Percentiles rank a stretch among this genome's conserved stretches.
Evolutionary conservation across 2,113 vertebrate genomes (phyloP).

Genomic region (Eulacestoma nigropectus): DNA sequence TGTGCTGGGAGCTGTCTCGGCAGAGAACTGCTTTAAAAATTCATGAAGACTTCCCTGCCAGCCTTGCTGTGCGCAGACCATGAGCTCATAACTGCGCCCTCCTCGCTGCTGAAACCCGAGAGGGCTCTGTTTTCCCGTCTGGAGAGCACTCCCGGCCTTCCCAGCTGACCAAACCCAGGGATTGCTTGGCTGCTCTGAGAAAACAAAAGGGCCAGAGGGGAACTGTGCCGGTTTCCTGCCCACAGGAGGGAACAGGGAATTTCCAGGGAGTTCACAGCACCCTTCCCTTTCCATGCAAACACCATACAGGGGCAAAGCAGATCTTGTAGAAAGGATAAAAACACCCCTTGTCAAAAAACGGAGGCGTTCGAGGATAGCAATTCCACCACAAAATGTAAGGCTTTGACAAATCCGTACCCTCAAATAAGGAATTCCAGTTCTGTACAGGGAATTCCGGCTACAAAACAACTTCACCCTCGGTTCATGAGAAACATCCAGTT

Average conservation of each 20-base stretch:
- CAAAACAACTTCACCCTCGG: neutral
- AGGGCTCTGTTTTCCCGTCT: conserved; percentile 40
- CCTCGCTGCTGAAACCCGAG: conserved; percentile 66
- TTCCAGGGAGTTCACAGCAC: conserved; percentile 3
- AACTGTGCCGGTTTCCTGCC: conserved; percentile 51
- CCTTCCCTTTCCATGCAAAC: conserved; percentile 57
- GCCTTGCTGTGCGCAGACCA: conserved; percentile 27
- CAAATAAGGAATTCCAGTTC: neutral
- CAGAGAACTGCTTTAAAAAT: conserved; percentile 40
- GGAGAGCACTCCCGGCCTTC: conserved; percentile 33
- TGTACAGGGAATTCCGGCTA: conserved; percentile 59
- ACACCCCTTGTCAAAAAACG: conserved; percentile 62
- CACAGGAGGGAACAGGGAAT: neutral
- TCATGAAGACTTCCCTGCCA: conserved; percentile 7
- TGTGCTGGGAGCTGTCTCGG: neutral
- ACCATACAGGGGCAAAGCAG: conserved; percentile 45
- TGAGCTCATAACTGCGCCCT: conserved; percentile 66
- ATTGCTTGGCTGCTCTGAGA: conserved; percentile 40
- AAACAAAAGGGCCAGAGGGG: neutral
- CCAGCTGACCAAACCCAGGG: conserved; percentile 54
- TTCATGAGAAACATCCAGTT: neutral
- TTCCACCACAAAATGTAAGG: conserved; percentile 56
- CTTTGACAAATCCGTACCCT: conserved; percentile 44
- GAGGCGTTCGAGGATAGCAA: conserved; percentile 55
- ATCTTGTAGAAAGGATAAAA: conserved; percentile 66